Conservation (phyloP, 2,888 invertebrate genomes). For the Uropetala carovei region DNA sequence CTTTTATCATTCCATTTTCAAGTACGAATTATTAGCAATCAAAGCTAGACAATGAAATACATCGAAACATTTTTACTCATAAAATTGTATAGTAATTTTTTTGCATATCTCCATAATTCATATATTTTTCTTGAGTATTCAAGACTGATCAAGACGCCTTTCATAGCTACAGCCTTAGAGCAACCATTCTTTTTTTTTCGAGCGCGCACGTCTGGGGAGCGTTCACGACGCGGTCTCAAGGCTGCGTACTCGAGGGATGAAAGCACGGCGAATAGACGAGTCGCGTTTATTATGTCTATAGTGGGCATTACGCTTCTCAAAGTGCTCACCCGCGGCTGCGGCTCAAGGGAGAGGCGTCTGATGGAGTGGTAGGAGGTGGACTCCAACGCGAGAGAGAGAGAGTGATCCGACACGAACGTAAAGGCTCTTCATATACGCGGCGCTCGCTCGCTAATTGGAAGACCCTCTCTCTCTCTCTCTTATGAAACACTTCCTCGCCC, state of each 20-base stretch:
- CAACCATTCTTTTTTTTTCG: no score
- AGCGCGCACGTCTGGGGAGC: neutral
- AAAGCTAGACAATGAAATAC: no score
- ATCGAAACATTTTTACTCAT: no score
- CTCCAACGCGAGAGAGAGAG: neutral
- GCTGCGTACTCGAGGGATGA: neutral
- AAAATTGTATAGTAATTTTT: no score
- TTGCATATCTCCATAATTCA: no score
- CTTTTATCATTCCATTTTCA: no score
- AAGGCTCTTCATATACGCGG: neutral
- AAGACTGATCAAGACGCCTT: no score
- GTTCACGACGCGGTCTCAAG: neutral
- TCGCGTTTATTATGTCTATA: neutral
- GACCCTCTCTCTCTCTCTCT: neutral
- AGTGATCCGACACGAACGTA: neutral
- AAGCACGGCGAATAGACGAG: neutral
- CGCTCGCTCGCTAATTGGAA: conserved; percentile 38
- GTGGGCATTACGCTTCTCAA: neutral
- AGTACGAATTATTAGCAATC: no score
- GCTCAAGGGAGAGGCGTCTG: neutral
- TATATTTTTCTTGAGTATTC: no score
- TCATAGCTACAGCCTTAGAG: no score
- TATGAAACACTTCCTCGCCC: neutral
- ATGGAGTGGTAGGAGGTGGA: neutral
- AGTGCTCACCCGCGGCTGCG: neutral